Base-by-base conservation (phyloP, 1,140 invertebrate genomes). In the Drosophila sulfurigaster region DNA sequence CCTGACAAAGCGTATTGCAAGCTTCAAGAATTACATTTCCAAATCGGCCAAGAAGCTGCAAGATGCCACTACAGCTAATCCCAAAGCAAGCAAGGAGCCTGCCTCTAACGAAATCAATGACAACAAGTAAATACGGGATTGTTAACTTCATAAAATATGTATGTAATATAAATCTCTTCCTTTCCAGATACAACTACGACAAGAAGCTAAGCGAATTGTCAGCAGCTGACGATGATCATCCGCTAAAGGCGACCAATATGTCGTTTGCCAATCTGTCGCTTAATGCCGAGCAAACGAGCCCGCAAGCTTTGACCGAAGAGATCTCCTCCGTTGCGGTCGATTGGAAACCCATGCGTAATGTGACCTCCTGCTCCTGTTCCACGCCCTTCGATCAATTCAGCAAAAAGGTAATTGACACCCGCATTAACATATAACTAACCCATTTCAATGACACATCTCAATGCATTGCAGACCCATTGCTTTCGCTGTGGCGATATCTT, bases 401-500 rank as follows among this genome's bases (percentile, higher is more conserved):
- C 85, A 96, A 96, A 93, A 99, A 99, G 96, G 98, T 98, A 89
- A 82, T 65, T 7, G 3, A 11, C 5, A n/a, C 1, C 1, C 1
- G 16, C 30, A 25, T 20, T 5, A 13, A 25, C 20, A 25, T 3
- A 3, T 58, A 32, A 20, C 48, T 38, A 28, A 54, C 20, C 10
- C 1, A 28, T 41, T 4, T 16, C 20, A 35, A 51, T 0, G 5
- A 2, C 16, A 69, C 66, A 57, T 72, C 16, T 57, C 75, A 78
- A 79, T 78, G 66, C 83, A 60, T 94, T 95, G 69, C 92, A 99
- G 97, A 96, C 97, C 91, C 97, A 99, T 93, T 99, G 98, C 93
- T 98, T 97, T 96, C 96, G 96, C 85, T 99, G 98, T 92, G 98
- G 98, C 13, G 96, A 98, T 73, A 96, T 98, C n/a, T 97, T 97